A percentile compares a stretch with the other conserved stretches of the same genome.
Conservation (phyloP, 1,140 invertebrate genomes). For the Colletes gigas region DNA sequence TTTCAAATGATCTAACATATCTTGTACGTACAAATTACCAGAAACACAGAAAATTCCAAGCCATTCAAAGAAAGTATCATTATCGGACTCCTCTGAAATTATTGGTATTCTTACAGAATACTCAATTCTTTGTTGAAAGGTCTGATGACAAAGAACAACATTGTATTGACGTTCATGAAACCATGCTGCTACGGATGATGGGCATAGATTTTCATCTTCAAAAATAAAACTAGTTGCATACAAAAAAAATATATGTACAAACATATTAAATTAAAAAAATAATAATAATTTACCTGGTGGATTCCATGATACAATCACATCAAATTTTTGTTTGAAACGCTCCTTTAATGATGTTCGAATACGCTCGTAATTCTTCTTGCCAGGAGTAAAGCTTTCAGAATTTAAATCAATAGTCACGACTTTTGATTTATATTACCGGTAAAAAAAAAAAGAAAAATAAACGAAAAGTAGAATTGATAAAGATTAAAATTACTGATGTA, state of each 20-base stretch:
- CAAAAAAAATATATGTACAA: not conserved
- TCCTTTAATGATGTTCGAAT: slow-evolving; percentile 75
- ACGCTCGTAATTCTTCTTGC: slow-evolving; percentile 81
- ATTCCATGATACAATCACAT: slow-evolving; percentile 82
- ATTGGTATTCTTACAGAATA: slow-evolving; percentile 76
- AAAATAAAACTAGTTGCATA: slow-evolving; percentile 49
- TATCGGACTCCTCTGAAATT: slow-evolving; percentile 61
- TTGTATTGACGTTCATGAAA: slow-evolving; percentile 78
- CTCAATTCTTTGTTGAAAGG: slow-evolving; percentile 65
- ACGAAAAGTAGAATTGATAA: slow-evolving; percentile 49
- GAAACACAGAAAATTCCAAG: slow-evolving; percentile 80
- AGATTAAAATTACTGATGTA: not conserved
- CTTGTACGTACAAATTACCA: slow-evolving; percentile 77
- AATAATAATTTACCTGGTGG: slow-evolving; percentile 76
- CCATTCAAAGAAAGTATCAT: slow-evolving; percentile 82
- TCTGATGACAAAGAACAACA: slow-evolving; percentile 78
- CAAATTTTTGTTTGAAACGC: slow-evolving; percentile 74
- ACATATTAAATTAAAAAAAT: slow-evolving; percentile 32
- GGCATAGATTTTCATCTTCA: slow-evolving; percentile 81
- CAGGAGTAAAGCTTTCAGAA: slow-evolving; percentile 77
- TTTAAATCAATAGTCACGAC: slow-evolving; percentile 82
- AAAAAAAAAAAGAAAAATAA: slow-evolving; percentile 65
- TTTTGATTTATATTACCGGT: slow-evolving; percentile 69
- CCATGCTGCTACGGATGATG: slow-evolving; percentile 84
- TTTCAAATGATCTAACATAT: slow-evolving; percentile 17